Conservation (phyloP, 2,888 invertebrate species). For the Phyto melanocephala region DNA sequence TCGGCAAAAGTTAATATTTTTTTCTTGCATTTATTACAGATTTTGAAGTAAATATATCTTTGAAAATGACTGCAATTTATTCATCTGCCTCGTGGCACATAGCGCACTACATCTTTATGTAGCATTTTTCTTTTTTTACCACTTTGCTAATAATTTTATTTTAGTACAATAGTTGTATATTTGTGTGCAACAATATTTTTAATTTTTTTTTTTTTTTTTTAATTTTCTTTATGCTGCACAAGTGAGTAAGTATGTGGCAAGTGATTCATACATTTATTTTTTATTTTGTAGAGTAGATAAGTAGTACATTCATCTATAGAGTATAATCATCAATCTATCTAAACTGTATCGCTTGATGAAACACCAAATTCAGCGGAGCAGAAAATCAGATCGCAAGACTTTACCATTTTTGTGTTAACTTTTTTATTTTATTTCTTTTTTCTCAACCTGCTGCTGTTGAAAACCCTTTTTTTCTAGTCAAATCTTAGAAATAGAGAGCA, state of each 20-base stretch:
- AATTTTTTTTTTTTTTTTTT: conserved; percentile 3
- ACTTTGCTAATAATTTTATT: conserved; percentile 58
- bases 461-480: conserved; percentile 58
- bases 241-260: conserved; percentile 43
- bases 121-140: conserved; percentile 27
- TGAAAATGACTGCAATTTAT: conserved; percentile 52
- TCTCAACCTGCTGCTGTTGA: conserved; percentile 24
- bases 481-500: conserved; percentile 52
- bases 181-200: background rate
- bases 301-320: conserved; percentile 49
- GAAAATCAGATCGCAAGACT: conserved; percentile 75
- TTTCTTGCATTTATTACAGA: conserved; percentile 44
- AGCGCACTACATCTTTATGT: conserved; percentile 39
- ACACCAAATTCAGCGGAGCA: conserved; percentile 75
- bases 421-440: conserved; percentile 39
- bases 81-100: conserved; percentile 62
- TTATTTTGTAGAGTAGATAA: background rate
- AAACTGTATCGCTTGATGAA: conserved; percentile 69
- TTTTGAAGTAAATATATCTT: conserved; percentile 41
- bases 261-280: conserved; percentile 57
- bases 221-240: conserved; percentile 23
- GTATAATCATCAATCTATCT: conserved; percentile 61
- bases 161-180: conserved; percentile 1
- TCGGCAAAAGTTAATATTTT: conserved; percentile 67
- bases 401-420: conserved; percentile 54